These are phyloP conservation scores for Novumbra hubbsi DNA, from an alignment of 2,797 vertebrate species.

Conservation along the genomic window DNA sequence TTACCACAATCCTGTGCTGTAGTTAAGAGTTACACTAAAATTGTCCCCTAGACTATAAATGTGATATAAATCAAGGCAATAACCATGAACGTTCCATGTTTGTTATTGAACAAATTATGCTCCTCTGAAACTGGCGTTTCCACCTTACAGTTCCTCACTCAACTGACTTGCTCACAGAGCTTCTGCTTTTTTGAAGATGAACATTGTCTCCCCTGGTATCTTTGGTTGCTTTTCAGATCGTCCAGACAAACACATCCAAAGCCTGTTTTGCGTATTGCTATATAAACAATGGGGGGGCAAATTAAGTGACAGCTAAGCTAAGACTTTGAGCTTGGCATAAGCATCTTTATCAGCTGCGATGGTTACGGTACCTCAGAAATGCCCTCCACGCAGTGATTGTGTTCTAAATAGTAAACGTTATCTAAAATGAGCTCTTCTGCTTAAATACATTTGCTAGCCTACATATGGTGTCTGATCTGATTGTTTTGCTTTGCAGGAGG, in stretches of 20 bases:
- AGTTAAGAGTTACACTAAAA: not conserved
- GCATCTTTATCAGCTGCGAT: too few species aligned
- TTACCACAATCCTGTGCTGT: not conserved
- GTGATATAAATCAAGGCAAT: not conserved
- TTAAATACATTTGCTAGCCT: not conserved
- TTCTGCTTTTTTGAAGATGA: not conserved
- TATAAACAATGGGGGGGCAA: too few species aligned
- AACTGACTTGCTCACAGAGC: not conserved
- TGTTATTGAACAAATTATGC: not conserved
- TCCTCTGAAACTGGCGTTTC: not conserved
- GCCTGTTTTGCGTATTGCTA: not conserved
- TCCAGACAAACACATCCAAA: not conserved
- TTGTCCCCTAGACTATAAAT: not conserved
- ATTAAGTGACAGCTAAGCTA: too few species aligned
- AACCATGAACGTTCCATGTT: not conserved
- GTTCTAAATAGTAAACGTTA: not conserved
- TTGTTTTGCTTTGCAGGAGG: conserved; percentile 65
- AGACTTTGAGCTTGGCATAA: too few species aligned
- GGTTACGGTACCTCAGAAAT: not conserved
- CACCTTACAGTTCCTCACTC: not conserved
- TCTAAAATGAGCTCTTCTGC: not conserved
- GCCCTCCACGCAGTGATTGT: not conserved
- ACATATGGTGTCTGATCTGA: not conserved
- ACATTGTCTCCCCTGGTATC: not conserved
- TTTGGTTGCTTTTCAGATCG: not conserved